Conservation (phyloP, 2,797 vertebrate species). For the Amblyraja radiata region DNA sequence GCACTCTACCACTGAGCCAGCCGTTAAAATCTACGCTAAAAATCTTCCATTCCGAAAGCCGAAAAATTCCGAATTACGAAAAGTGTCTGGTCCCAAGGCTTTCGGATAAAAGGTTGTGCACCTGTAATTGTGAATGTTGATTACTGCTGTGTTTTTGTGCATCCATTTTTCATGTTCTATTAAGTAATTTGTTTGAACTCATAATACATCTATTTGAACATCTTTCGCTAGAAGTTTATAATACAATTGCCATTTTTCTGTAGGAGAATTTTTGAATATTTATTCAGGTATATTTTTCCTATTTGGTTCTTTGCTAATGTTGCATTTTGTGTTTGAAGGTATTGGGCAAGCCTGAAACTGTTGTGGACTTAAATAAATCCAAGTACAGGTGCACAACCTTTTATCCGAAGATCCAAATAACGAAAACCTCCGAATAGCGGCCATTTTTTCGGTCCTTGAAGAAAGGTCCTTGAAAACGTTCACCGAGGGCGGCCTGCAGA, state of each 20-base stretch:
- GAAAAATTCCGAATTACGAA: too few species aligned
- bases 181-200: background rate
- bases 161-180: background rate
- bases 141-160: background rate
- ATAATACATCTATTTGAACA: background rate
- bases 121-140: background rate
- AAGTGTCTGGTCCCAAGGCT: too few species aligned
- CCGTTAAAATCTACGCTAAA: too few species aligned
- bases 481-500: too few species aligned
- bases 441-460: too few species aligned
- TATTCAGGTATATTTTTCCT: background rate
- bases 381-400: too few species aligned
- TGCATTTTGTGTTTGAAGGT: constrained; percentile 58
- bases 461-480: too few species aligned
- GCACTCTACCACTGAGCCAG: too few species aligned
- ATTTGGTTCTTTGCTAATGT: background rate
- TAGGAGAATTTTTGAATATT: background rate
- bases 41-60: too few species aligned
- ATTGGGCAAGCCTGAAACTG: constrained; percentile 94
- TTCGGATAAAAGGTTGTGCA: too few species aligned
- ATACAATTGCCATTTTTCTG: background rate
- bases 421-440: too few species aligned
- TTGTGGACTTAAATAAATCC: constrained; percentile 92
- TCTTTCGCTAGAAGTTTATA: background rate
- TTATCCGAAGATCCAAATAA: too few species aligned